phyloP scores from a whole-genome alignment of 2,888 invertebrate species.

The Caenorhabditis afra region DNA sequence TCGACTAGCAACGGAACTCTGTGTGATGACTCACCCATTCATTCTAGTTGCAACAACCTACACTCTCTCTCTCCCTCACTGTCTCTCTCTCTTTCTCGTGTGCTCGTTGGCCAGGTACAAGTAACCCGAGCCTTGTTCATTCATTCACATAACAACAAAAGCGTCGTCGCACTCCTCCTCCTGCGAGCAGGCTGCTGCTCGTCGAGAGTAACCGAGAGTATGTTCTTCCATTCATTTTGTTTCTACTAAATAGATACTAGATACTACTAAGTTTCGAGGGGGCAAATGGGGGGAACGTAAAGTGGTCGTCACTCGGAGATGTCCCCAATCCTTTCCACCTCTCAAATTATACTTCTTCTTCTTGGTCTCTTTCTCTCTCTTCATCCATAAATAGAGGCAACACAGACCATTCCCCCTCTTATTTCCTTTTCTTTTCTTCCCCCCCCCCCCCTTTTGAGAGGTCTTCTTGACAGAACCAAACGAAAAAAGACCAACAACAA shows the following conservation, averaged over 20 bases:
- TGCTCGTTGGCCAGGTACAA: slow-evolving; percentile 13
- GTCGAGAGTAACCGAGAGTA: background rate
- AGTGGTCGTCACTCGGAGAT: slow-evolving; percentile 17
- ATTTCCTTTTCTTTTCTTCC: slow-evolving; percentile 6
- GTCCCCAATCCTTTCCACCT: slow-evolving; percentile 28
- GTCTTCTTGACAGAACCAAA: background rate
- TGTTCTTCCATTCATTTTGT: slow-evolving; percentile 48
- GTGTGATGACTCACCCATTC: slow-evolving; percentile 9
- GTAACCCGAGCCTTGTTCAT: slow-evolving; percentile 59
- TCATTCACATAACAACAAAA: slow-evolving; percentile 54
- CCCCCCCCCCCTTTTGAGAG: background rate
- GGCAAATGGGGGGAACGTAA: no score
- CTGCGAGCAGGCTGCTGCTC: background rate
- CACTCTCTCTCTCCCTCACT: slow-evolving; percentile 25
- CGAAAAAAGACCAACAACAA: no score
- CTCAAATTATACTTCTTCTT: slow-evolving; percentile 45
- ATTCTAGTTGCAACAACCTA: background rate
- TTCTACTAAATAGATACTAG: no score
- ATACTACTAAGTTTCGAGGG: no score
- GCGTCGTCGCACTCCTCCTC: slow-evolving; percentile 10
- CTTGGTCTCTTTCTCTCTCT: slow-evolving; percentile 17
- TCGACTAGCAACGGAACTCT: background rate
- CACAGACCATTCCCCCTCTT: slow-evolving; percentile 21
- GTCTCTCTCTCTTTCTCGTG: slow-evolving; percentile 17
- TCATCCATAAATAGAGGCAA: slow-evolving; percentile 34